Evolutionary conservation across 2,888 invertebrate genomes (phyloP).

Genomic region (Dasysyrphus albostriatus): DNA sequence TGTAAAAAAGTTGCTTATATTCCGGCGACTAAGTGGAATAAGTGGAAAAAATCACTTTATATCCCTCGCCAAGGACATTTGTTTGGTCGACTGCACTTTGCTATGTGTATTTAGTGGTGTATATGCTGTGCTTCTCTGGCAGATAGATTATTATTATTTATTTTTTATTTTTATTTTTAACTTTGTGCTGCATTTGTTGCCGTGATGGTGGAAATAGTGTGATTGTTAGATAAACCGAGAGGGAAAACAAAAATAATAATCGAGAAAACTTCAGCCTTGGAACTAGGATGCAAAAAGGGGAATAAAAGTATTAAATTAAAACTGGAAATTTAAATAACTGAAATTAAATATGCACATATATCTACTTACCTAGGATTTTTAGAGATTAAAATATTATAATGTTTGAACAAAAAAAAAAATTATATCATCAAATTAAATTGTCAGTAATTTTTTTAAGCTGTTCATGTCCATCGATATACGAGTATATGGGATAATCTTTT

Average conservation of each 20-base stretch:
- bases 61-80: conserved; percentile 70
- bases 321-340: background rate
- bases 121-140: conserved; percentile 15
- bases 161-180: conserved; percentile 40
- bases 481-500: too few species aligned
- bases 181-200: conserved; percentile 21
- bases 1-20: conserved; percentile 53
- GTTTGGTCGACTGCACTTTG: conserved; percentile 55
- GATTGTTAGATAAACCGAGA: conserved; percentile 44
- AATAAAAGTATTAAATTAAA: conserved; percentile 4
- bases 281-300: background rate
- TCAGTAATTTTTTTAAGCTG: background rate
- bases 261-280: conserved; percentile 36
- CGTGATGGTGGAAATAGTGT: background rate
- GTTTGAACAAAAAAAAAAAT: background rate
- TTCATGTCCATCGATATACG: too few species aligned
- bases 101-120: background rate
- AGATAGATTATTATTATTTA: conserved; percentile 39
- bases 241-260: conserved; percentile 41
- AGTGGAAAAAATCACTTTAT: conserved; percentile 66
- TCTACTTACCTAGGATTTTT: background rate
- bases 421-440: background rate
- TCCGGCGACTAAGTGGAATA: conserved; percentile 68
- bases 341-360: conserved; percentile 13
- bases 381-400: background rate